These are phyloP conservation scores for Lemur catta DNA, from an alignment of 2,797 vertebrate species.

Conservation along the genomic window DNA sequence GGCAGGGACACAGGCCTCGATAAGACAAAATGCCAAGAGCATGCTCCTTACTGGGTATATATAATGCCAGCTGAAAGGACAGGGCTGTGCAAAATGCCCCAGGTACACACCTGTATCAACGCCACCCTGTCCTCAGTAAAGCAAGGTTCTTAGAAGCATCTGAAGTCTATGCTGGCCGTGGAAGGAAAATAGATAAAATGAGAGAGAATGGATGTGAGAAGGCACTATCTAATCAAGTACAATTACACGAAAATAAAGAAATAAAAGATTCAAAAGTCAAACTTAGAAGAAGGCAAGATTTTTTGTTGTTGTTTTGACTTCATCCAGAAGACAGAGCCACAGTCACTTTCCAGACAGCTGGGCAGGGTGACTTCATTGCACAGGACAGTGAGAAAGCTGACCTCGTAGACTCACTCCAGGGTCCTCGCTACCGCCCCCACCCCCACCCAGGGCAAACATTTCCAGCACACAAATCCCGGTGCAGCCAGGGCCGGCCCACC, in stretches of 20 bases:
- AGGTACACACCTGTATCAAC: background rate
- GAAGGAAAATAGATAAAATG: background rate
- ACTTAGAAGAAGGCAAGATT: background rate
- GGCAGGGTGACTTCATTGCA: background rate
- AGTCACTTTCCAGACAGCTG: background rate
- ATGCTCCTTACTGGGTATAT: background rate
- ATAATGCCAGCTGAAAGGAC: background rate
- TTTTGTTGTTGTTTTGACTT: background rate
- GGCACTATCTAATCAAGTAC: background rate
- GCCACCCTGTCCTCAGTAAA: accelerated
- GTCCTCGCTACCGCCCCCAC: background rate
- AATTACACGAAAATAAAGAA: background rate
- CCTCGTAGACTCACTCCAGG: background rate
- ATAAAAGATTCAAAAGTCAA: background rate
- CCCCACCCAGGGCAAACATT: background rate
- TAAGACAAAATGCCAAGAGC: background rate
- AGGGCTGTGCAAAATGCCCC: background rate
- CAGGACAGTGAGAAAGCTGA: background rate
- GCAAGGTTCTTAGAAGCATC: too few species aligned
- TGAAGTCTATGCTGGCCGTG: accelerated
- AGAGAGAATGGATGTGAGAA: background rate
- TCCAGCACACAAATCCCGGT: background rate
- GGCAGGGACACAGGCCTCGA: accelerated
- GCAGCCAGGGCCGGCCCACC: background rate
- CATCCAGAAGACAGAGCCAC: background rate